phyloP scores from a whole-genome alignment of 2,888 invertebrate genomes.

The Tachystola acroxantha region DNA sequence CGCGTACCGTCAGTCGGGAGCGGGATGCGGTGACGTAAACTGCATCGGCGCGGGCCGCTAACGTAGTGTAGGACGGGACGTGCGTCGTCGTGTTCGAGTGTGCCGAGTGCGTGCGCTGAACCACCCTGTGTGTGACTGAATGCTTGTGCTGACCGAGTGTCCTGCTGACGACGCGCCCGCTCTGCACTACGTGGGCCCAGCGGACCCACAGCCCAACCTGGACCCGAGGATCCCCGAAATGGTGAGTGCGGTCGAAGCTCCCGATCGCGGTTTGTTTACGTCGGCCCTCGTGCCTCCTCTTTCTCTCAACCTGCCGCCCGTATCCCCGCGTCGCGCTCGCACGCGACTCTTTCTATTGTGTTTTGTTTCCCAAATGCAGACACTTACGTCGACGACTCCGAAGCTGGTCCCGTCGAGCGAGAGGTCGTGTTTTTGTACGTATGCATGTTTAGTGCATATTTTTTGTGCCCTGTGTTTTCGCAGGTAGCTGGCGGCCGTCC shows the following conservation, averaged over 20 bases:
- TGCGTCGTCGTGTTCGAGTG: slow-evolving; percentile 52
- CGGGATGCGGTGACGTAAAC: slow-evolving; percentile 78
- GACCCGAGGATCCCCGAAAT: slow-evolving; percentile 67
- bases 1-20: slow-evolving; percentile 69
- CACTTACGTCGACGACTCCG: slow-evolving; percentile 63
- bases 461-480: slow-evolving; percentile 59
- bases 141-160: slow-evolving; percentile 56
- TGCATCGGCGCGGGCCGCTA: slow-evolving; percentile 74
- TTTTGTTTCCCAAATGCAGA: slow-evolving; percentile 77
- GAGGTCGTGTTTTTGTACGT: slow-evolving; percentile 66
- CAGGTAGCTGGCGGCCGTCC: slow-evolving; percentile 56
- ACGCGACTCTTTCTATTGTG: slow-evolving; percentile 73
- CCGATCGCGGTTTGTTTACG: slow-evolving; percentile 73
- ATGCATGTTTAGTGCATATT: slow-evolving; percentile 55
- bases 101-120: slow-evolving; percentile 54
- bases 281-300: slow-evolving; percentile 66
- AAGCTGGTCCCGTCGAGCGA: slow-evolving; percentile 53
- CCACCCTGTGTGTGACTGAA: slow-evolving; percentile 52
- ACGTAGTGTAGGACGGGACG: slow-evolving; percentile 76
- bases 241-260: slow-evolving; percentile 77
- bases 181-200: slow-evolving; percentile 67
- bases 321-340: slow-evolving; percentile 67
- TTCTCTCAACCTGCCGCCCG: slow-evolving; percentile 72
- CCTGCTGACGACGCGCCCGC: slow-evolving; percentile 57
- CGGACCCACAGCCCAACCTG: slow-evolving; percentile 42